Evolutionary conservation across 2,113 vertebrate species (phyloP), one percentile per base, ranked within the genome.

Genomic region (Calyptomena viridis): DNA sequence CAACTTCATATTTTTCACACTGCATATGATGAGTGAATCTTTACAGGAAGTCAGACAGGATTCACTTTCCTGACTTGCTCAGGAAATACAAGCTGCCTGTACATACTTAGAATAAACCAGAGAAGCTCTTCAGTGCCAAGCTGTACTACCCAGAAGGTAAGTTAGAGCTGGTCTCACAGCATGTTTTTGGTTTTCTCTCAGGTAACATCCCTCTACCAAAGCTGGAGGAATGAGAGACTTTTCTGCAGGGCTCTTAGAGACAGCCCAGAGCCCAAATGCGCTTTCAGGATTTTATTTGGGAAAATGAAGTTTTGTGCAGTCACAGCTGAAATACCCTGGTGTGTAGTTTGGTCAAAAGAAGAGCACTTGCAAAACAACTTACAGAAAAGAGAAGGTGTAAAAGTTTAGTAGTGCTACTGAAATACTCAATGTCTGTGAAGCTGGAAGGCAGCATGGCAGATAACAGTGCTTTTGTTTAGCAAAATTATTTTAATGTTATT

Each of bases 141-240:
- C 14, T 66, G 33, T 46, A 8, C 25, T 55, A 6, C 56, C 31
- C 39, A n/a, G 17, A 60, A 28, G 46, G 6, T 81, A 44, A 47
- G 35, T 44, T 66, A 33, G 3, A 76, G 66, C n/a, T 60, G 86
- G 10, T 90, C 13, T 90, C 91, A 97, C 63, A 66, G 9, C 78
- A 74, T 82, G 56, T 44, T 87, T 75, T 74, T 23, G 97, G 44
- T 91, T 95, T 97, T 90, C 79, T 83, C 66, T 91, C 97, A 99
- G 99, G 99, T 97, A 99, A 99, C 92, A 99, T 99, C 96, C 98
- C 99, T 94, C 89, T 99, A 63, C 98, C 98, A 91, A 97, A 97
- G 87, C 95, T 97, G 60, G 98, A 98, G 71, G 98, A 97, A 84
- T 28, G 63, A 94, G 76, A 97, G 2, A 64, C 84, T 79, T 91